Base-by-base conservation (phyloP, 1,140 invertebrate species). In the Chelonus insularis region DNA sequence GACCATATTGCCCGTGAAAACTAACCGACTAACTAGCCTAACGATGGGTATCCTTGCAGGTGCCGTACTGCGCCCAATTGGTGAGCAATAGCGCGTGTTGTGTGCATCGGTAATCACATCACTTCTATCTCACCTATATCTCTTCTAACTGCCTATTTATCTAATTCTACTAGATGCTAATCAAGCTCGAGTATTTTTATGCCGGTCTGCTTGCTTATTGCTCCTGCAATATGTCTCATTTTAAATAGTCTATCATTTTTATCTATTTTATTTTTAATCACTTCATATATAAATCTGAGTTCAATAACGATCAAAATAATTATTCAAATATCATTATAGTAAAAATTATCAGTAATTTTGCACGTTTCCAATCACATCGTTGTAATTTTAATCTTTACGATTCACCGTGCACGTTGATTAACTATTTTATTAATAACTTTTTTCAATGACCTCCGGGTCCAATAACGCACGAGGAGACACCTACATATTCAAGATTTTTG, bases 41-140 rank as follows among this genome's bases (percentile, higher is more conserved):
- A 85, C 84, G 83, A 81, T 86, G 80, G 81, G 82, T 86, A 86
- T 84, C 84, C 84, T 87, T 89, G 84, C 88, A 88, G 87, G 87
- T 89, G 85, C 87, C 88, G 85, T 90, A 87, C 88, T 92, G 90
- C 86, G 89, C 88, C 86, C 89, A 90, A 89, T 87, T 90, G 89
- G 89, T 91, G 89, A 92, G 90, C 89, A 91, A 91, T 91, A 87
- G 87, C 87, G 89, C 89, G 89, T 90, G 88, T 91, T 91, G 89
- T 92, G 89, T 91, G 89, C 89, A 91, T 91, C 89, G 90, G 90
- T 92, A 92, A 91, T 85, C 85, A 84, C 84, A 78, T 83, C 82
- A 84, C 83, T 84, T 78, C 75, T 79, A 78, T 69, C 77, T 79
- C 77, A 78, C 77, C 76, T 78, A 78, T 79, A 71, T 75, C 70